phyloP scores from a whole-genome alignment of 2,888 invertebrate species.

The Idaea aversata region DNA sequence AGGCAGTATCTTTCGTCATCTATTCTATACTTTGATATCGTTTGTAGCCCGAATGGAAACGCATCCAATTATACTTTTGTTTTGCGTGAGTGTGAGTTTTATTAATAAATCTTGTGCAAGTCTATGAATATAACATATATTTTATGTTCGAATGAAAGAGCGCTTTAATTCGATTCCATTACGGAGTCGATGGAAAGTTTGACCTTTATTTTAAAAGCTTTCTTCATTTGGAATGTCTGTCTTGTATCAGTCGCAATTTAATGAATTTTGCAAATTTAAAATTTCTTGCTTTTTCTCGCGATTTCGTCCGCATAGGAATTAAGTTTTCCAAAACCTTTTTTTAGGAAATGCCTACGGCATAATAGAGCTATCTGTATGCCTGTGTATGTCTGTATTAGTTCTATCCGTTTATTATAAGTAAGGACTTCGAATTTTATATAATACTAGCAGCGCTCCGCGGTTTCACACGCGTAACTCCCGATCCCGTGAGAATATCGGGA shows the following conservation, averaged over 20 bases:
- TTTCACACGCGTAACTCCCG: too few relatives aligned
- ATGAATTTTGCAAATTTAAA: neutral
- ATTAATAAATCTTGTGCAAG: constrained; percentile 1
- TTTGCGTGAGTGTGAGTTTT: constrained; percentile 6
- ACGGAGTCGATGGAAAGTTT: neutral
- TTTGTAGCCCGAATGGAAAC: neutral
- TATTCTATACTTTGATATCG: constrained; percentile 19
- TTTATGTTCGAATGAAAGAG: neutral
- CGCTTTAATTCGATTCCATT: neutral
- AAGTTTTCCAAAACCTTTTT: too few relatives aligned
- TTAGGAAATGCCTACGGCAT: too few relatives aligned
- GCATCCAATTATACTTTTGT: constrained; percentile 11
- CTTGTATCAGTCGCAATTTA: neutral
- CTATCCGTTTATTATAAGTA: too few relatives aligned
- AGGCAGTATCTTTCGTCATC: constrained; percentile 32
- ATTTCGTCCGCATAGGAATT: too few relatives aligned
- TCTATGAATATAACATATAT: neutral
- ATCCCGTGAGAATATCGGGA: too few relatives aligned
- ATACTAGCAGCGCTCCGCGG: too few relatives aligned
- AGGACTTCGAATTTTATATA: too few relatives aligned
- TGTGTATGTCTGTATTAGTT: too few relatives aligned
- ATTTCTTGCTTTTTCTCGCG: neutral
- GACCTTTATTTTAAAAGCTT: neutral
- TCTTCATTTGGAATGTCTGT: neutral
- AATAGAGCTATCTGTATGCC: too few relatives aligned